These are phyloP conservation scores for Tenthredo mesomela DNA, from an alignment of 2,888 invertebrate species.

Conservation along the genomic window DNA sequence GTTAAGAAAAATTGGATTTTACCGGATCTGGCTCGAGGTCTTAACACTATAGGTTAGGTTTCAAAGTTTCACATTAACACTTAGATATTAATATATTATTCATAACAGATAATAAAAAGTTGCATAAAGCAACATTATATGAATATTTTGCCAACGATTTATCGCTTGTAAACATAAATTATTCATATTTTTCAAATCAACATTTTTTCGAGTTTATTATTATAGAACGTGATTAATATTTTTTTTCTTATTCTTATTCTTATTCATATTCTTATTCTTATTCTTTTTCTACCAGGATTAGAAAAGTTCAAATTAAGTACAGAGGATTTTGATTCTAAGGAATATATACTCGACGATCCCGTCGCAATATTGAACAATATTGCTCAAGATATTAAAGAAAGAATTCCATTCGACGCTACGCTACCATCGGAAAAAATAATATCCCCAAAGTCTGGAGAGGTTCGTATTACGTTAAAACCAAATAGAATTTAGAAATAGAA, in stretches of 20 bases:
- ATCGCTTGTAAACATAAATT: background rate
- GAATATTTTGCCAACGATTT: too few relatives aligned
- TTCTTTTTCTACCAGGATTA: background rate
- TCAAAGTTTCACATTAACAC: background rate
- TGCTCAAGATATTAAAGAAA: slow-evolving; percentile 64
- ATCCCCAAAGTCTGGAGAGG: slow-evolving; percentile 66
- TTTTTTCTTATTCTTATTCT: background rate
- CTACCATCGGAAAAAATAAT: slow-evolving; percentile 66
- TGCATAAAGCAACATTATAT: background rate
- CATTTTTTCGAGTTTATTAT: background rate
- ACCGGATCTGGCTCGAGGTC: slow-evolving; percentile 33
- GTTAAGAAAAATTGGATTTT: slow-evolving; percentile 42
- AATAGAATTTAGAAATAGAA: too few relatives aligned
- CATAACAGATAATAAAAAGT: background rate
- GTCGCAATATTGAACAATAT: slow-evolving; percentile 60
- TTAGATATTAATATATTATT: background rate
- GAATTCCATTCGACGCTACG: slow-evolving; percentile 65
- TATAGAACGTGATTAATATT: background rate
- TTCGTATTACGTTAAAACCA: slow-evolving; percentile 52
- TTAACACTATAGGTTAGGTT: slow-evolving; percentile 49
- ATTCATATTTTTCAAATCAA: background rate
- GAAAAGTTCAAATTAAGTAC: slow-evolving; percentile 47
- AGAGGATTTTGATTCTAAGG: slow-evolving; percentile 55
- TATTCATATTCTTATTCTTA: background rate
- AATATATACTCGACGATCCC: slow-evolving; percentile 63